Evolutionary conservation across 2,113 vertebrate species (phyloP).

Genomic region (Otolemur garnettii): DNA sequence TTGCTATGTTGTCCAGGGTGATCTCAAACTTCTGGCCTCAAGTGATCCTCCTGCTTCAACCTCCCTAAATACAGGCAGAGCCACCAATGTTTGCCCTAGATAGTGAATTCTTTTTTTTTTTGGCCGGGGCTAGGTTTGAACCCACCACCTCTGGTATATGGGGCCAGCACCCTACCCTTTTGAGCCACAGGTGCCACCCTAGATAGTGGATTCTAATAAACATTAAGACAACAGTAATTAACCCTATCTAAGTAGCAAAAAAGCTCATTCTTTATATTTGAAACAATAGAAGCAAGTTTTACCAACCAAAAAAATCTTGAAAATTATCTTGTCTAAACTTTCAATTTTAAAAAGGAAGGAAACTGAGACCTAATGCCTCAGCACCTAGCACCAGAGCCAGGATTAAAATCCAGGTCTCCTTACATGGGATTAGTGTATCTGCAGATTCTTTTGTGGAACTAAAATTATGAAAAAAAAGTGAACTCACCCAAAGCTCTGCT

Average conservation of each 20-base stretch:
- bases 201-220: background rate
- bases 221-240: slow-evolving; percentile 41
- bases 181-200: no score
- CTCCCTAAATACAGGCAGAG: no score
- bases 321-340: slow-evolving; percentile 7
- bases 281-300: background rate
- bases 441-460: slow-evolving; percentile 25
- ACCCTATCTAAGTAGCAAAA: background rate
- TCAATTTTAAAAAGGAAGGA: slow-evolving; percentile 27
- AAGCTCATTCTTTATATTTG: background rate
- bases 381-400: background rate
- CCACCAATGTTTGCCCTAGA: no score
- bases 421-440: background rate
- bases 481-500: background rate
- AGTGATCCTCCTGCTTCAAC: no score
- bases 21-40: no score
- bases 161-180: no score
- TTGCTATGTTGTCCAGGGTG: no score
- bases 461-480: background rate
- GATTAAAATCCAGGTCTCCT: slow-evolving; percentile 28
- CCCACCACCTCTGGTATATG: no score
- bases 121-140: no score
- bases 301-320: background rate
- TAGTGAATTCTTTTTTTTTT: background rate
- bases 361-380: background rate